phyloP scores from a whole-genome alignment of 2,888 invertebrate species.

The Synergus laeviventris region DNA sequence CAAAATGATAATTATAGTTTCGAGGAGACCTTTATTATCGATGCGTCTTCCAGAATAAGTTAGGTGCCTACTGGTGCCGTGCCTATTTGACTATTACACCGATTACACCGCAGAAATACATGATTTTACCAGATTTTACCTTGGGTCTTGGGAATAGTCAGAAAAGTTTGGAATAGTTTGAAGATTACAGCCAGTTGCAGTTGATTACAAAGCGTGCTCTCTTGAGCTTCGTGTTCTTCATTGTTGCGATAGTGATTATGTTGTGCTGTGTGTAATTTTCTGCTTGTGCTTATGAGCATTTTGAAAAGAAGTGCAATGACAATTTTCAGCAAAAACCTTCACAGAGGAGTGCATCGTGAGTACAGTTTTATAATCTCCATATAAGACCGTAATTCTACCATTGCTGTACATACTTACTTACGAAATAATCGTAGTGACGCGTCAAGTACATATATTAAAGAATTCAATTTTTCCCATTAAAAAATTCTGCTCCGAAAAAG shows the following conservation, averaged over 20 bases:
- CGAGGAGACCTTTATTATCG: constrained; percentile 24
- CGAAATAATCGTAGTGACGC: constrained; percentile 20
- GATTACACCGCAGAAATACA: neutral
- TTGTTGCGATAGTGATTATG: constrained; percentile 32
- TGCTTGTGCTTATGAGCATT: constrained; percentile 32
- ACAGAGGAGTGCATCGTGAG: constrained; percentile 29
- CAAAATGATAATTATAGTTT: constrained; percentile 30
- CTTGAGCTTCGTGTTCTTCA: constrained; percentile 1
- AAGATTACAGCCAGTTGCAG: neutral
- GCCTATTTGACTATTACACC: no score
- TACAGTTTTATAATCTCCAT: constrained; percentile 4
- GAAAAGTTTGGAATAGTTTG: constrained; percentile 16
- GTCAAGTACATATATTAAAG: constrained; percentile 3
- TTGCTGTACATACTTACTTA: constrained; percentile 14
- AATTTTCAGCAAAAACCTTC: constrained; percentile 34
- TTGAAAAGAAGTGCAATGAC: constrained; percentile 36
- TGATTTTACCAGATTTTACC: constrained; percentile 9
- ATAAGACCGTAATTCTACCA: constrained; percentile 18
- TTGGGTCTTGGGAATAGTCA: no score
- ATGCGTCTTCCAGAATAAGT: constrained; percentile 31
- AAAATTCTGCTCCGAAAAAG: neutral
- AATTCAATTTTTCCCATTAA: neutral
- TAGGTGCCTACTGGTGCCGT: constrained; percentile 22
- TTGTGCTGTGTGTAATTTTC: constrained; percentile 26
- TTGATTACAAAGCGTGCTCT: constrained; percentile 3